These are phyloP conservation scores for Nemoura dubitans DNA, from an alignment of 2,888 invertebrate species.

Conservation along the genomic window DNA sequence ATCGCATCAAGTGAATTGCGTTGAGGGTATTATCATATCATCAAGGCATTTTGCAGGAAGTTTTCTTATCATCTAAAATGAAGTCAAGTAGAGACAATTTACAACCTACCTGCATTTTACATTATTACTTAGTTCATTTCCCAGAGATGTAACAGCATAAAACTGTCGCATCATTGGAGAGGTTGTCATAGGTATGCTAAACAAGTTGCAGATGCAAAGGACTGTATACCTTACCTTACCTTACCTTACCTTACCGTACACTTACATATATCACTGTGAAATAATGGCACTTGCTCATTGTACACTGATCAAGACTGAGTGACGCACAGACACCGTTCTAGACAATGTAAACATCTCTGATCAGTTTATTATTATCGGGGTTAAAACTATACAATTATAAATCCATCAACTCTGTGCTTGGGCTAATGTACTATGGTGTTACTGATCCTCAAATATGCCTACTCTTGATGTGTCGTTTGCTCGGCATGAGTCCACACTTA, in stretches of 20 bases:
- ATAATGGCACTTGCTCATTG: constrained; percentile 27
- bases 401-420: not conserved
- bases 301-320: not conserved
- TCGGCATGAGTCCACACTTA: not conserved
- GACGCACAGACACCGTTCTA: not conserved
- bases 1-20: not conserved
- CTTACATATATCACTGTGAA: constrained; percentile 1
- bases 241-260: too few relatives aligned
- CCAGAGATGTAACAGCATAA: not conserved
- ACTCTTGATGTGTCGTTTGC: not conserved
- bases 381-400: not conserved
- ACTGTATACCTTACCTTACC: not conserved
- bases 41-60: not conserved
- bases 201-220: not conserved
- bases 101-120: not conserved
- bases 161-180: constrained; percentile 1
- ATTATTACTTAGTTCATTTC: not conserved
- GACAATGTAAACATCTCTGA: not conserved
- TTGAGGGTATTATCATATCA: not conserved
- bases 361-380: not conserved
- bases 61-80: constrained; percentile 16
- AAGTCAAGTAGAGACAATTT: constrained; percentile 1
- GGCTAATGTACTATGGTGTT: not conserved
- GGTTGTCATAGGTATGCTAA: not conserved
- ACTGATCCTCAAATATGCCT: not conserved